Evolutionary conservation across 2,113 vertebrate genomes (phyloP), one percentile per base, ranked within the genome.

Genomic region (Proterorhinus semilunaris): DNA sequence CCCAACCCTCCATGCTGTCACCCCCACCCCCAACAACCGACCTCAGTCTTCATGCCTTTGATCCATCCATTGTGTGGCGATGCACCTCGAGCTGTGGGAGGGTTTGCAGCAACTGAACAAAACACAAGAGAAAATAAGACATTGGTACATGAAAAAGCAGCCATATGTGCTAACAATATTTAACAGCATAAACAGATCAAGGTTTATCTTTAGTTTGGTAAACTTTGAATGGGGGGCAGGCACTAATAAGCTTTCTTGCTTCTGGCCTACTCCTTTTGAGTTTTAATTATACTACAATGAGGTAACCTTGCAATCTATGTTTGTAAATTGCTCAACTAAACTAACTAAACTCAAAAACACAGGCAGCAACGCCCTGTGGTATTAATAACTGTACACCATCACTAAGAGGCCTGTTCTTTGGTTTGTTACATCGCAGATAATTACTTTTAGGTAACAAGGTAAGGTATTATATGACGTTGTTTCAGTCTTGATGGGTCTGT

Each of bases 41-140:
- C 74, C 84, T 70, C 72, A 44, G 70, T 63, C 65, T 76, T 76
- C 77, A 51, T 57, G 74, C 74, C 80, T 88, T 87, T 91, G 87
- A 92, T 90, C 86, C 83, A 73, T 79, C 86, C 76, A 85, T 90
- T 91, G 88, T 90, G 84, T 16, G 42, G 79, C 43, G 70, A 66
- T 79, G 72, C 78, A 74, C 79, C 75, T 83, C 71, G 55, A 79
- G 79, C 82, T 80, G 69, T 62, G 62, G 70, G 65, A 79, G 62
- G 67, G 12, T 54, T 47, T 21, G 58, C 63, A 78, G 74, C 66
- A 72, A 72, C 70, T 17, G 53, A 68, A 62, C 68, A 50, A 78
- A 83, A 74, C 43, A 6, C 48, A 68, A 11, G 11, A 48, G 44
- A 59, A 62, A 62, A 51, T 15, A 63, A 11, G 63, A 65, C 51